Evolutionary conservation across 2,113 vertebrate genomes (phyloP).

Genomic region (cattle (Bos taurus)): ARS-UCD2.0 NC_037343.1:77506501-77507000

Average conservation of each 20-base stretch:
- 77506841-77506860: background rate
- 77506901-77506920: background rate
- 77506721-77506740: background rate
- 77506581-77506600: background rate
- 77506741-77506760: fast-evolving
- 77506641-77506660: background rate
- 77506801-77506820: background rate
- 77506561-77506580: background rate
- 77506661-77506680: background rate
- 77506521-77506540: background rate
- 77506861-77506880: background rate
- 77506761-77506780: background rate
- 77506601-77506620: background rate
- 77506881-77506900: background rate
- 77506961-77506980: background rate
- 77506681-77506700: background rate
- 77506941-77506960: background rate
- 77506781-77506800: background rate
- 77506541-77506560: background rate
- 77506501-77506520: background rate
- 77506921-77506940: background rate
- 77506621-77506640: no score
- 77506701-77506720: background rate
- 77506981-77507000: background rate
- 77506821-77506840: background rate